These are phyloP conservation scores for Chaetodon trifascialis DNA, from an alignment of 2,113 vertebrate genomes.

Conservation along the genomic window DNA sequence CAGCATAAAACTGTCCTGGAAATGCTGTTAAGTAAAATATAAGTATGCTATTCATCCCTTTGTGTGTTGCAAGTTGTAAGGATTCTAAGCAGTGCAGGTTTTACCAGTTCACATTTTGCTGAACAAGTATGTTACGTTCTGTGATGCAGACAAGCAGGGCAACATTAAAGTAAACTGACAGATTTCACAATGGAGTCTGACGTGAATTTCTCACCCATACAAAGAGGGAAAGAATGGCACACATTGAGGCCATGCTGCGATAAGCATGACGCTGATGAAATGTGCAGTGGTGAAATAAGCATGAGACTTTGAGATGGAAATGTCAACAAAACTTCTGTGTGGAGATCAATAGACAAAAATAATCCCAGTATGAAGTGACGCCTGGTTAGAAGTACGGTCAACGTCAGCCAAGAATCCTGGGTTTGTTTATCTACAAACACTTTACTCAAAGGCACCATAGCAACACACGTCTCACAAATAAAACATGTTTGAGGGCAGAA, in stretches of 20 bases:
- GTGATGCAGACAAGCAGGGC: slow-evolving; percentile 29
- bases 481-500: background rate
- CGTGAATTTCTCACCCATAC: slow-evolving; percentile 21
- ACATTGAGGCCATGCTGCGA: slow-evolving; percentile 22
- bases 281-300: slow-evolving; percentile 19
- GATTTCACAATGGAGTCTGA: slow-evolving; percentile 57
- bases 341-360: slow-evolving; percentile 6
- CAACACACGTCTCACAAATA: background rate
- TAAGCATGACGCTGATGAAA: slow-evolving; percentile 59
- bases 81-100: background rate
- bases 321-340: slow-evolving; percentile 19
- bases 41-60: background rate
- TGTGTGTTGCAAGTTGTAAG: background rate
- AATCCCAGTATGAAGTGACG: slow-evolving; percentile 19
- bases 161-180: slow-evolving; percentile 24
- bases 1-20: background rate
- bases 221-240: slow-evolving; percentile 29
- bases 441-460: background rate
- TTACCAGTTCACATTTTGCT: slow-evolving; percentile 19
- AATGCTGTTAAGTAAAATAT: slow-evolving; percentile 12
- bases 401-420: background rate
- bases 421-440: background rate
- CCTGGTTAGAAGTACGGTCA: slow-evolving; percentile 27
- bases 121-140: slow-evolving; percentile 6
- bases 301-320: slow-evolving; percentile 4